These are phyloP conservation scores for Daboia siamensis DNA, from an alignment of 2,113 vertebrate genomes.

Conservation along the genomic window DNA sequence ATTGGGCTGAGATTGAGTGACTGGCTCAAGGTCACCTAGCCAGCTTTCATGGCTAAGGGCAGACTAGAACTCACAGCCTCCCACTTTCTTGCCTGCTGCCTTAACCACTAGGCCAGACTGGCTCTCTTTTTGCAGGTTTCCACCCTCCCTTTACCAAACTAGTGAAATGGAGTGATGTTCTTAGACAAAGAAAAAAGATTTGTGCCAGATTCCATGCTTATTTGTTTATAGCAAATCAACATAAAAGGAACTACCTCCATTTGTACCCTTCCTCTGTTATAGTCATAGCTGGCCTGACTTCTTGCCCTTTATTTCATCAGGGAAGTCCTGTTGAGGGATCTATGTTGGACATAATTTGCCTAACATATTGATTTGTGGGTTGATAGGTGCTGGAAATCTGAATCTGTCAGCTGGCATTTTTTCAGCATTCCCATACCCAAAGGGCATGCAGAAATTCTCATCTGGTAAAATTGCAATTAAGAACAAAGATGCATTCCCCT, in stretches of 20 bases:
- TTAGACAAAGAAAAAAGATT: background rate
- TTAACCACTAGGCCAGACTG: background rate
- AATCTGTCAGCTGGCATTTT: background rate
- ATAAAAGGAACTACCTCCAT: background rate
- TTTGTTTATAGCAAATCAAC: background rate
- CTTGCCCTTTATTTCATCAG: background rate
- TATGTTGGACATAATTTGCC: background rate
- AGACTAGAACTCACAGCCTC: background rate
- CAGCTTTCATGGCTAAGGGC: background rate
- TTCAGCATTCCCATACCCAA: background rate
- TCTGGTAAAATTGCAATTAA: constrained; percentile 13
- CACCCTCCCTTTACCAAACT: background rate
- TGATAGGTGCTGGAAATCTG: background rate
- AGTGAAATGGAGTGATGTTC: background rate
- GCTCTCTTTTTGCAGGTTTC: background rate
- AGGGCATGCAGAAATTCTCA: background rate
- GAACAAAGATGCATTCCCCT: constrained; percentile 30
- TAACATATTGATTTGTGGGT: background rate
- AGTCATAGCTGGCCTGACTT: background rate
- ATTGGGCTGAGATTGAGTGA: background rate
- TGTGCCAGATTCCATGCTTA: background rate
- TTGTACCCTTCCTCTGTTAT: background rate
- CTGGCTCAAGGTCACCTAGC: background rate
- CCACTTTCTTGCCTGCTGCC: background rate
- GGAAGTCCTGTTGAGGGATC: background rate